These are phyloP conservation scores for Blastobasis adustella DNA, from an alignment of 2,888 invertebrate species.

Conservation along the genomic window DNA sequence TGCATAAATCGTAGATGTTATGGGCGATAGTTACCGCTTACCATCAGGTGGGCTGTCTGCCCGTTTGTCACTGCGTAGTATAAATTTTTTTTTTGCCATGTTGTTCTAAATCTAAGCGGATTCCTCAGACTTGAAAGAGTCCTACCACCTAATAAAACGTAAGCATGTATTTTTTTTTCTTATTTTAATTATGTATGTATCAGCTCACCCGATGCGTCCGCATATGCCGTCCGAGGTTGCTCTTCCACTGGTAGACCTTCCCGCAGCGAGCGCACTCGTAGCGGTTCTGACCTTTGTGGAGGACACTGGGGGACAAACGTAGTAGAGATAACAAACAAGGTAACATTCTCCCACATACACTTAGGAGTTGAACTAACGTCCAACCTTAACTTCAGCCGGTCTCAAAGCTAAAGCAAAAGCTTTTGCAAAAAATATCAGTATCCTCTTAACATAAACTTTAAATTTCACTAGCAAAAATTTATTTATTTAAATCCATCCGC, in stretches of 20 bases:
- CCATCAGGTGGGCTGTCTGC: too few species aligned
- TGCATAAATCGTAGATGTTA: too few species aligned
- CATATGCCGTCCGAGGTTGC: constrained; percentile 58
- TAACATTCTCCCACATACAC: too few species aligned
- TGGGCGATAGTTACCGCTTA: too few species aligned
- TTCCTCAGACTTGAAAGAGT: too few species aligned
- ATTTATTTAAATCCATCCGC: background rate
- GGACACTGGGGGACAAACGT: constrained; percentile 34
- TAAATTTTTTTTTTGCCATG: too few species aligned
- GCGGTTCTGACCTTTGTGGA: constrained; percentile 57
- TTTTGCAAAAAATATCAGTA: background rate
- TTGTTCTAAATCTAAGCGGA: too few species aligned
- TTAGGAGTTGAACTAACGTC: too few species aligned
- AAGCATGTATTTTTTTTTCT: too few species aligned
- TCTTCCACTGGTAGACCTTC: constrained; percentile 65
- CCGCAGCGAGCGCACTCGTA: constrained; percentile 61
- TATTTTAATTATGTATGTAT: too few species aligned
- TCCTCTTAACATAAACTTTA: background rate
- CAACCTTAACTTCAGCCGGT: background rate
- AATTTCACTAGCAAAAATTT: background rate
- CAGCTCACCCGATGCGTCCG: constrained; percentile 55
- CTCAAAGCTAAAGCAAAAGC: background rate
- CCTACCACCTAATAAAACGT: too few species aligned
- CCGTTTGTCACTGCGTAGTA: too few species aligned
- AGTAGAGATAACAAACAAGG: constrained; percentile 50